These are phyloP conservation scores for Drosophila triauraria DNA, from an alignment of 1,140 invertebrate genomes.

Conservation along the genomic window DNA sequence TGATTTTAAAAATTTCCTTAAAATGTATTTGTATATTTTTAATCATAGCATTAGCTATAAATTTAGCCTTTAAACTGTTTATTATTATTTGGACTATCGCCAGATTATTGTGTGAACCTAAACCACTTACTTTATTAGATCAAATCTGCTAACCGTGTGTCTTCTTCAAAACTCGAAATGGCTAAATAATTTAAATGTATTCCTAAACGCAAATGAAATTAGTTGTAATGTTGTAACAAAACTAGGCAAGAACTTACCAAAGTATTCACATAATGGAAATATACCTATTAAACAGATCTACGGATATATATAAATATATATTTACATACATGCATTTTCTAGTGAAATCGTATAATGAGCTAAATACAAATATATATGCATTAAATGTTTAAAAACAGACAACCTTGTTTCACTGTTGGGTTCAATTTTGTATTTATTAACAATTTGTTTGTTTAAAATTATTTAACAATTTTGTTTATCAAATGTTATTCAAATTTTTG, in stretches of 20 bases:
- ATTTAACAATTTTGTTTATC: slow-evolving; percentile 80
- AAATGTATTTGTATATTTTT: slow-evolving; percentile 23
- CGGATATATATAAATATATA: slow-evolving; percentile 59
- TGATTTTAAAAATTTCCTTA: slow-evolving; percentile 1
- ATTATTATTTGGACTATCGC: slow-evolving; percentile 15
- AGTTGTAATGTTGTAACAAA: slow-evolving; percentile 46
- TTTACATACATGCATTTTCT: slow-evolving; percentile 83
- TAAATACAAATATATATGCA: slow-evolving; percentile 60
- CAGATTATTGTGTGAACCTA: slow-evolving; percentile 11
- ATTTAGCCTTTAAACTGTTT: slow-evolving; percentile 13
- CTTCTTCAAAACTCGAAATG: slow-evolving; percentile 57
- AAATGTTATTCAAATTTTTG: slow-evolving; percentile 69
- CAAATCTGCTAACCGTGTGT: slow-evolving; percentile 75
- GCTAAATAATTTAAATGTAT: slow-evolving; percentile 52
- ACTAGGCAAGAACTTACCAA: slow-evolving; percentile 68
- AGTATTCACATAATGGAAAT: slow-evolving; percentile 67
- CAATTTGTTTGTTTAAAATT: slow-evolving; percentile 71
- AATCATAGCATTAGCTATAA: slow-evolving; percentile 16
- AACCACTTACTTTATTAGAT: slow-evolving; percentile 67
- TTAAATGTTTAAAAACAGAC: slow-evolving; percentile 47
- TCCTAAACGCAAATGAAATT: slow-evolving; percentile 27
- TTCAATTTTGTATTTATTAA: slow-evolving; percentile 80
- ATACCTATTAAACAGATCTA: slow-evolving; percentile 48
- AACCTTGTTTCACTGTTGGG: slow-evolving; percentile 27
- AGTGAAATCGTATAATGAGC: slow-evolving; percentile 71